Conservation (phyloP, 1,140 invertebrate species). For the Paramacrobiotus metropolitanus region DNA sequence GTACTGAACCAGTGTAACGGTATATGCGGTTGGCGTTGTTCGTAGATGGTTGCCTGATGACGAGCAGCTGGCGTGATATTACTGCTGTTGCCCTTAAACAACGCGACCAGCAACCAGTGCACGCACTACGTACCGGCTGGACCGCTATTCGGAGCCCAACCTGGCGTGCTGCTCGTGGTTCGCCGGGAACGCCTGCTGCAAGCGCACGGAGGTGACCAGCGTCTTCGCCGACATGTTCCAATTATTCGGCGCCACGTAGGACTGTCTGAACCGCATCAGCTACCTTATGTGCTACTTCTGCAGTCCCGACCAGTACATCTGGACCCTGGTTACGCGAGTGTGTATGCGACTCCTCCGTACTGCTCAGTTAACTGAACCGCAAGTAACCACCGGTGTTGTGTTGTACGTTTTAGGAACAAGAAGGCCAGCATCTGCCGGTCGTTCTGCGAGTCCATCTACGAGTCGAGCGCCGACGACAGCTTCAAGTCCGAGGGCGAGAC, state of each 20-base stretch:
- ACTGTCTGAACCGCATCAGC: slow-evolving; percentile 21
- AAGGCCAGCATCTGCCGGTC: slow-evolving; percentile 20
- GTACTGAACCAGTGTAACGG: too few relatives aligned
- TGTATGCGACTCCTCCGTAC: background rate
- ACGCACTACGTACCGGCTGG: too few relatives aligned
- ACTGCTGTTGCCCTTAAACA: too few relatives aligned
- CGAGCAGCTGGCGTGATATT: too few relatives aligned
- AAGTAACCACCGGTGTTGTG: too few relatives aligned
- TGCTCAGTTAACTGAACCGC: too few relatives aligned
- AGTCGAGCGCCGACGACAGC: slow-evolving; percentile 18
- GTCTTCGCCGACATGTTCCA: slow-evolving; percentile 23
- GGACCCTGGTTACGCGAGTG: too few relatives aligned
- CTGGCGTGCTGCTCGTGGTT: slow-evolving; percentile 26
- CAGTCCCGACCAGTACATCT: slow-evolving; percentile 22
- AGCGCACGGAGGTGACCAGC: slow-evolving; percentile 25
- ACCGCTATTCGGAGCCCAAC: slow-evolving; percentile 17
- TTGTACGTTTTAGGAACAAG: slow-evolving; percentile 15
- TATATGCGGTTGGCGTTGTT: too few relatives aligned
- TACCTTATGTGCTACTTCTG: slow-evolving; percentile 27
- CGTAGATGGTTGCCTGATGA: too few relatives aligned
- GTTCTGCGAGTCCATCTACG: slow-evolving; percentile 20
- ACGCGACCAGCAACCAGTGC: too few relatives aligned
- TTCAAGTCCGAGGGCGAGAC: slow-evolving; percentile 13
- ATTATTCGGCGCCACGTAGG: slow-evolving; percentile 16
- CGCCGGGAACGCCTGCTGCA: slow-evolving; percentile 21